phyloP scores from a whole-genome alignment of 2,797 vertebrate species.

The Poeciliopsis presidionis region DNA sequence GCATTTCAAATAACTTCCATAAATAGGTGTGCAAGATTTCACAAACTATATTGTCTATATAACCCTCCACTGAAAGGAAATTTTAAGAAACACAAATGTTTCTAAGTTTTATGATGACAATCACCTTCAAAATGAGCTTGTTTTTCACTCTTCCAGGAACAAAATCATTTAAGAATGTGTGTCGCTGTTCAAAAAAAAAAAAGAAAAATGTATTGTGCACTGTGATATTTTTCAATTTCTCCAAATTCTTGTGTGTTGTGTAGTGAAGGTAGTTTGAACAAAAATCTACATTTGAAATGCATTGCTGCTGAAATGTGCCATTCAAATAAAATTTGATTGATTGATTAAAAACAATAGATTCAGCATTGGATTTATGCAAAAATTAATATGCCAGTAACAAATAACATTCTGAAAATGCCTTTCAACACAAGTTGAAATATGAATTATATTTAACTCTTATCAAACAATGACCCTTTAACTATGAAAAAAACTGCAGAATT shows the following conservation, averaged over 20 bases:
- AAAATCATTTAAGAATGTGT: not conserved
- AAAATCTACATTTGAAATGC: not conserved
- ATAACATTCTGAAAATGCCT: not conserved
- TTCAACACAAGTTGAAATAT: not conserved
- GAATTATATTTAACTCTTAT: not conserved
- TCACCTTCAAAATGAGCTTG: not conserved
- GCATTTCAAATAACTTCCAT: conserved; percentile 10
- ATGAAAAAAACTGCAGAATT: not conserved
- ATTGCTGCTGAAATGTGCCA: too few relatives aligned
- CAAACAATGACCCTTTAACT: not conserved
- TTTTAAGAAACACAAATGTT: not conserved
- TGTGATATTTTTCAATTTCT: not conserved
- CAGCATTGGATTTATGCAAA: conserved; percentile 4
- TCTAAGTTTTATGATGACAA: not conserved
- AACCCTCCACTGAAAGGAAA: not conserved
- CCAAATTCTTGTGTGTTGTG: not conserved
- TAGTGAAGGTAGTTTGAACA: not conserved
- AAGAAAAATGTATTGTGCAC: not conserved
- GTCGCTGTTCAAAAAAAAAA: not conserved
- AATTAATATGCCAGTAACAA: conserved; percentile 6
- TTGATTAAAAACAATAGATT: conserved; percentile 2
- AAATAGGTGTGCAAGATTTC: not conserved
- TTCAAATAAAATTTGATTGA: too few relatives aligned
- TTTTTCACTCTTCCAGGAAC: not conserved
- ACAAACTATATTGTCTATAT: not conserved